Evolutionary conservation across 2,113 vertebrate species (phyloP), one percentile per base, ranked within the genome.

Genomic region (Apistogramma diplotaenia): DNA sequence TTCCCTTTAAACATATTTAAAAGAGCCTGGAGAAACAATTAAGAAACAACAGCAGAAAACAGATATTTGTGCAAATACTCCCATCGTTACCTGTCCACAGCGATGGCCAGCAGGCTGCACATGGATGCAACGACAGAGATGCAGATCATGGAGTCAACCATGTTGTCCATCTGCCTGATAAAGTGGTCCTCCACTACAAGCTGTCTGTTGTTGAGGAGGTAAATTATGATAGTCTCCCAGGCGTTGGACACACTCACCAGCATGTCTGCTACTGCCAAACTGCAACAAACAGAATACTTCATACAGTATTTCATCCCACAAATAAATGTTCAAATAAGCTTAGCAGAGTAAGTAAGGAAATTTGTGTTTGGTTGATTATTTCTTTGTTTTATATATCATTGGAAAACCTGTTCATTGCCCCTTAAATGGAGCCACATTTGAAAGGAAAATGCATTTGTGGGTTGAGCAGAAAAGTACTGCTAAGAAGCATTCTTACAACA

Each of bases 41-140:
- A 54, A 16, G 12, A 33, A 73, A 54, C 8, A 37, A 73, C 4
- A 56, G n/a, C 4, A 15, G 29, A 5, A 33, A 16, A 33, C 6
- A 8, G 0, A 62, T 21, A 49, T 21, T 21, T 58, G 11, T 31
- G 23, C 16, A 10, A 54, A 40, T 15, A 8, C 46, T 54, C 8
- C 7, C 35, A 27, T 51, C 6, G 33, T 70, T 88, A 94, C 93
- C 98, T 96, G 86, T 99, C 98, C 74, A 98, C 95, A 1, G 98
- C 97, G 3, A 99, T 99, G 62, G 97, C 97, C 93, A 99, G 88
- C 87, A 99, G 93, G 82, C 97, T 98, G 76, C 97, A 99, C 97
- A 99, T 99, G 16, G 98, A 99, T 11, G 98, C 97, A 86, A 99
- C 97, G 15, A 99, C 96, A 4, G 98, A 99, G 89, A 98, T 99